Percentiles rank a stretch among this genome's conserved stretches.
Evolutionary conservation across 2,888 invertebrate genomes (phyloP).

Genomic region (Eristalis intricaria): DNA sequence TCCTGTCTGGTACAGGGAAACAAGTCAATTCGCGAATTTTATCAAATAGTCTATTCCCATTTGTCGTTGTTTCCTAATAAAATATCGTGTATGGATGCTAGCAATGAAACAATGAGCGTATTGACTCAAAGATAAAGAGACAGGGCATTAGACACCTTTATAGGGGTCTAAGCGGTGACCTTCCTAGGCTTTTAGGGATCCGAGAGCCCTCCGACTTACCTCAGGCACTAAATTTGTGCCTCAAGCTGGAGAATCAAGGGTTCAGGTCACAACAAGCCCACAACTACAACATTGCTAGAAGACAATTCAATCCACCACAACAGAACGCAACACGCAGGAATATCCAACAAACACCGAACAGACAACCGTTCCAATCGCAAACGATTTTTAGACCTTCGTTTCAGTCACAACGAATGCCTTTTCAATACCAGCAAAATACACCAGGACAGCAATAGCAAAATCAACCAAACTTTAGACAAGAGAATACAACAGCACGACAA

Average conservation of each 20-base stretch:
- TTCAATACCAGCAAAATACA: neutral
- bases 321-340: neutral
- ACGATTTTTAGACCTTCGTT: neutral
- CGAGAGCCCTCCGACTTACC: neutral
- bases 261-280: neutral
- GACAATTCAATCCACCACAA: neutral
- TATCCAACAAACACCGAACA: neutral
- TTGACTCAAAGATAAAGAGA: slow-evolving; percentile 19
- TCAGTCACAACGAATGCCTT: neutral
- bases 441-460: neutral
- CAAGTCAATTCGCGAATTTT: neutral
- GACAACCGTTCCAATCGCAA: neutral
- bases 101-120: neutral
- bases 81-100: slow-evolving; percentile 15
- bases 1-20: slow-evolving; percentile 12
- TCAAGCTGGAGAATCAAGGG: neutral
- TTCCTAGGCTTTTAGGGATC: slow-evolving; percentile 16
- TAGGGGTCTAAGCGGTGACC: slow-evolving; percentile 37
- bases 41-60: slow-evolving; percentile 23
- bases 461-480: neutral
- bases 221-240: slow-evolving; percentile 16
- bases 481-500: neutral
- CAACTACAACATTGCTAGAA: neutral
- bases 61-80: slow-evolving; percentile 24
- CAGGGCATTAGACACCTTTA: slow-evolving; percentile 34